Conservation (phyloP, 1,140 invertebrate species). For the Nymphalis io region DNA sequence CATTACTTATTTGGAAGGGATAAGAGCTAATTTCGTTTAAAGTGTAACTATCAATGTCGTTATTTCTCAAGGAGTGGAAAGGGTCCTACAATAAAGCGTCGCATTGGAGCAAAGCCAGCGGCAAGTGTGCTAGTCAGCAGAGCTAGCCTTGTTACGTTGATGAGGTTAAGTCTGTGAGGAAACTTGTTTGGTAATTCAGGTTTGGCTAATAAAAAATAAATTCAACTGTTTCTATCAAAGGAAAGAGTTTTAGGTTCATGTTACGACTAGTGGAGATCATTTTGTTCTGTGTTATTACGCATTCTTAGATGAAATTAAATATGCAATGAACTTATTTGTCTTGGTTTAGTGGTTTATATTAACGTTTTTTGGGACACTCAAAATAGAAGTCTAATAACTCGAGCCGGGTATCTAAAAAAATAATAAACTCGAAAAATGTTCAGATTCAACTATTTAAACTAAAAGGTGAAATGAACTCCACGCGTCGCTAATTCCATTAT, state of each 20-base stretch:
- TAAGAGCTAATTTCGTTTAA: conserved; percentile 27
- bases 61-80: conserved; percentile 31
- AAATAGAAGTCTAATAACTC: too few relatives aligned
- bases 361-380: too few relatives aligned
- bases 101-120: conserved; percentile 36
- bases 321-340: too few relatives aligned
- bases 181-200: conserved; percentile 17
- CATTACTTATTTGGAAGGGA: conserved; percentile 13
- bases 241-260: background rate
- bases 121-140: conserved; percentile 26
- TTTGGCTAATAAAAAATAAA: background rate
- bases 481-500: background rate
- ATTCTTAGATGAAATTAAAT: too few relatives aligned
- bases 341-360: too few relatives aligned
- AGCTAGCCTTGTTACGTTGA: conserved; percentile 15
- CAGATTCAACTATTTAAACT: background rate
- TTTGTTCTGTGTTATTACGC: too few relatives aligned
- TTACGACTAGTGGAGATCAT: too few relatives aligned
- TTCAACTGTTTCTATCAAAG: background rate
- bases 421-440: background rate
- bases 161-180: conserved; percentile 24
- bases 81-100: conserved; percentile 28
- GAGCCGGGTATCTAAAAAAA: too few relatives aligned
- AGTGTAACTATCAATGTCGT: conserved; percentile 13
- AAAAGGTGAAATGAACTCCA: background rate